A percentile compares a stretch with the other conserved stretches of the same genome.
phyloP scores from a whole-genome alignment of 2,113 vertebrate genomes.

The Megalops atlanticus region DNA sequence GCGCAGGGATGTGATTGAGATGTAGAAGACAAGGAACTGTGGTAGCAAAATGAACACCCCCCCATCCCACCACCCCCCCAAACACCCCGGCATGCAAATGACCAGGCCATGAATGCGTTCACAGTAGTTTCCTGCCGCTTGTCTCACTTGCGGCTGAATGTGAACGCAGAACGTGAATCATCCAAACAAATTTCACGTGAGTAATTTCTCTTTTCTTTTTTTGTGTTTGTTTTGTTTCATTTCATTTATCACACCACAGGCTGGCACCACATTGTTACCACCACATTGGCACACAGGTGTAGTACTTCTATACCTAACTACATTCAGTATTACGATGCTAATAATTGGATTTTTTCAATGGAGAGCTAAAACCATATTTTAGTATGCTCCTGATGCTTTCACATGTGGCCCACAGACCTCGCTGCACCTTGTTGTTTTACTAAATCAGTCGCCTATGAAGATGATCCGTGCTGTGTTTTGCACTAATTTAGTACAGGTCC shows the following conservation, averaged over 20 bases:
- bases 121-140: background rate
- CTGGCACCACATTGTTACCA: no score
- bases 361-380: no score
- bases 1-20: slow-evolving; percentile 88
- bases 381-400: no score
- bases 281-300: no score
- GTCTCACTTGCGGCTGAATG: background rate
- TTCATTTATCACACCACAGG: no score
- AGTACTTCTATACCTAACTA: no score
- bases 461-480: background rate
- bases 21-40: slow-evolving; percentile 81
- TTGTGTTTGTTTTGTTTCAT: no score
- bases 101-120: slow-evolving; percentile 52
- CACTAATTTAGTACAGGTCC: background rate
- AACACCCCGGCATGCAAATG: slow-evolving; percentile 87
- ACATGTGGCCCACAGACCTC: no score
- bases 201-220: background rate
- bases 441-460: background rate
- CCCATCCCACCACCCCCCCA: no score
- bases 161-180: background rate
- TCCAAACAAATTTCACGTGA: background rate
- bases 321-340: no score
- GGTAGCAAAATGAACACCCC: slow-evolving; percentile 75
- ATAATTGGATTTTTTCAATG: no score
- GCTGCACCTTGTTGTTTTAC: background rate